Evolutionary conservation across 2,113 vertebrate species (phyloP).

Genomic region (Sclerurus mexicanus): DNA sequence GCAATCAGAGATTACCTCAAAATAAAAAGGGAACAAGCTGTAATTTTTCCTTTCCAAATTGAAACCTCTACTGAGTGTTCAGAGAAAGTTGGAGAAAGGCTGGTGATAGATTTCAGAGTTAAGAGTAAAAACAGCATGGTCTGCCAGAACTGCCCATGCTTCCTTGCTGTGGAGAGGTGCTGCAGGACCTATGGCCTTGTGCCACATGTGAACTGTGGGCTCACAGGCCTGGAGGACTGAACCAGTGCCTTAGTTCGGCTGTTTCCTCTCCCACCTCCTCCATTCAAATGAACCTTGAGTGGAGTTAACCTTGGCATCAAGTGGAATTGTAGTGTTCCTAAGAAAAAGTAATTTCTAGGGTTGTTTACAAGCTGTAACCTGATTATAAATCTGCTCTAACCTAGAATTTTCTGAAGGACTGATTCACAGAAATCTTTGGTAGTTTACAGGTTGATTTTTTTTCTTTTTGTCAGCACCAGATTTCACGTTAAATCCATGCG

Average conservation of each 20-base stretch:
- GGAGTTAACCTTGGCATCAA: background rate
- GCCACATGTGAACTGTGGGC: accelerated
- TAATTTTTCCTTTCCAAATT: background rate
- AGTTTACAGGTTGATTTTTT: background rate
- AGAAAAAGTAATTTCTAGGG: background rate
- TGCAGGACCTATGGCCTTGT: accelerated
- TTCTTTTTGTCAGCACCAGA: background rate
- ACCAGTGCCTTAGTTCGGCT: too few relatives aligned
- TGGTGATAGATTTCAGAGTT: background rate
- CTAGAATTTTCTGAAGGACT: background rate
- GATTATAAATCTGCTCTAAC: background rate
- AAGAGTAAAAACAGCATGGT: accelerated
- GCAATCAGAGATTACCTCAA: background rate
- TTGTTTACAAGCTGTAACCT: background rate
- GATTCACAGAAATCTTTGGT: background rate
- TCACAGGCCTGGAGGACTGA: accelerated
- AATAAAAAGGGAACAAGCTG: background rate
- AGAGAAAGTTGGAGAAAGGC: background rate
- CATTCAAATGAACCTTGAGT: background rate
- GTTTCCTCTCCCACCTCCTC: background rate
- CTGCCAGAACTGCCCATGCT: accelerated
- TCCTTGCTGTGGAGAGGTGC: background rate
- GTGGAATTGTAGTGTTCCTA: accelerated
- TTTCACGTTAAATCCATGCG: background rate
- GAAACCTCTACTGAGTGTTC: background rate